These are phyloP conservation scores for Plecotus auritus DNA, from an alignment of 2,113 vertebrate species.

Conservation along the genomic window DNA sequence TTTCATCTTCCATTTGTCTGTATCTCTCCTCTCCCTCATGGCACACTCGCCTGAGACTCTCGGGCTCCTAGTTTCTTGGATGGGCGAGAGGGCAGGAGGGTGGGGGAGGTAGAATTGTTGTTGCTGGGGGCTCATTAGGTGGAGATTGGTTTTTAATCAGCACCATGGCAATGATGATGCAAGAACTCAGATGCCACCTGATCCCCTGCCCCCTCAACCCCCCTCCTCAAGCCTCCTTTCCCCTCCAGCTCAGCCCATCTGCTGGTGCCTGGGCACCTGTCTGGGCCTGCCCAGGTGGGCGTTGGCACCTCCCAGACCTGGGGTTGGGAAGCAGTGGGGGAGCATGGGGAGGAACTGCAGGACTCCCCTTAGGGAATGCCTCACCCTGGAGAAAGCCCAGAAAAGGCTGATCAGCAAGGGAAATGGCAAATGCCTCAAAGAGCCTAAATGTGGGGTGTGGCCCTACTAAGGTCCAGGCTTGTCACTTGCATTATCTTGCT, in stretches of 20 bases:
- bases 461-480: background rate
- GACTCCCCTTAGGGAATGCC: conserved; percentile 30
- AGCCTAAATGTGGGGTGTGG: background rate
- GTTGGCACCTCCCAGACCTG: conserved; percentile 65
- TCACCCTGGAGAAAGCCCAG: conserved; percentile 31
- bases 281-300: conserved; percentile 74
- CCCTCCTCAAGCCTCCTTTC: conserved; percentile 64
- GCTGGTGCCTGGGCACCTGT: conserved; percentile 68
- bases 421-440: background rate
- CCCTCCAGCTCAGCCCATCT: conserved; percentile 78
- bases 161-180: conserved; percentile 80
- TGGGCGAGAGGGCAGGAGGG: conserved; percentile 55
- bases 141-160: conserved; percentile 80
- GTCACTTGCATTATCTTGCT: background rate
- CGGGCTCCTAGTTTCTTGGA: conserved; percentile 53
- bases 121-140: conserved; percentile 78
- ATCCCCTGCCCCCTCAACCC: conserved; percentile 65
- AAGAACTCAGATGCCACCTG: conserved; percentile 77
- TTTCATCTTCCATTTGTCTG: background rate
- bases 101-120: conserved; percentile 56
- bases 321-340: background rate
- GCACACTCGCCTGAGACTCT: conserved; percentile 8
- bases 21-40: background rate
- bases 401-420: conserved; percentile 12
- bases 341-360: conserved; percentile 48